Evolutionary conservation across 2,888 invertebrate genomes (phyloP).

Genomic region (Steinernema carpocapsae): DNA sequence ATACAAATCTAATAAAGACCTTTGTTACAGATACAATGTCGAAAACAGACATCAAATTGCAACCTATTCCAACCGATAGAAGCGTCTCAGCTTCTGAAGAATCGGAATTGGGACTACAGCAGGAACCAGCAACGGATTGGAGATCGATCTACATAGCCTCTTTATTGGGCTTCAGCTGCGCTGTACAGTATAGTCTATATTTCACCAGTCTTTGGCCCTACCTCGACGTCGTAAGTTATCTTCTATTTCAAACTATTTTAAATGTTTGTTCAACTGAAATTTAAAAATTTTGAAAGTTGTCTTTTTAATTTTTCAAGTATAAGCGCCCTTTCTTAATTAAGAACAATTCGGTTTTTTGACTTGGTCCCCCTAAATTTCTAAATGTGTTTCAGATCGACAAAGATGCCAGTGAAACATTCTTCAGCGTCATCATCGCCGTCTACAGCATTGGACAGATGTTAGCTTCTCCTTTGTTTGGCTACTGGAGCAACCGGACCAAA

Average conservation of each 20-base stretch:
- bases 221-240: neutral
- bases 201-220: neutral
- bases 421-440: conserved; percentile 49
- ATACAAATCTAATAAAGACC: too few species aligned
- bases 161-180: neutral
- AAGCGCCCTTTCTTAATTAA: too few species aligned
- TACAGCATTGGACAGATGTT: conserved; percentile 52
- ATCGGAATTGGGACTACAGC: too few species aligned
- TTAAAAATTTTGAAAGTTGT: too few species aligned
- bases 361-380: neutral
- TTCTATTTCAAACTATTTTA: too few species aligned
- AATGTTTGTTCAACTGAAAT: too few species aligned
- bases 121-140: neutral
- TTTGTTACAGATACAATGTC: too few species aligned
- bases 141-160: neutral
- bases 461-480: conserved; percentile 51
- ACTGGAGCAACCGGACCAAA: conserved; percentile 46
- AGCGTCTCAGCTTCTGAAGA: too few species aligned
- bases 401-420: conserved; percentile 46
- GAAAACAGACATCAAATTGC: too few species aligned
- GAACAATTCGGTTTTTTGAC: too few species aligned
- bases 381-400: conserved; percentile 40
- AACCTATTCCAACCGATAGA: too few species aligned
- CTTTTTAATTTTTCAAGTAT: too few species aligned
- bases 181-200: neutral